A percentile compares a stretch with the other conserved stretches of the same genome.
Conservation (phyloP, 2,888 invertebrate genomes). For the Microctonus aethiopoides region DNA sequence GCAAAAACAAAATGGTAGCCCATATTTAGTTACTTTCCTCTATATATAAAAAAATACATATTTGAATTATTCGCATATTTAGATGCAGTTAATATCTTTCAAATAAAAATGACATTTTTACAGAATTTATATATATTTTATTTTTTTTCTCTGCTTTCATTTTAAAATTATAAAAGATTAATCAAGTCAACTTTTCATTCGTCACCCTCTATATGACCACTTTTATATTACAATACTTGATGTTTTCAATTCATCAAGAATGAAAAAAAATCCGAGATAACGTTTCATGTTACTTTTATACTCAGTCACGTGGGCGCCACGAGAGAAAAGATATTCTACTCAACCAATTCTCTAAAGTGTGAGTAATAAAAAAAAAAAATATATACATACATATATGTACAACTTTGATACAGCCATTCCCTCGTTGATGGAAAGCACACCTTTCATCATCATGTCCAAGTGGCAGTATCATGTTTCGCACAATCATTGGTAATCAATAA, state of each 20-base stretch:
- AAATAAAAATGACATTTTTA: not conserved
- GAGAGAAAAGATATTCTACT: not conserved
- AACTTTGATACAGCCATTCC: not conserved
- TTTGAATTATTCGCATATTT: too few relatives aligned
- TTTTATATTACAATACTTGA: not conserved
- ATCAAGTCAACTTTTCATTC: not conserved
- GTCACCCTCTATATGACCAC: not conserved
- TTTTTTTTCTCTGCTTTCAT: too few relatives aligned
- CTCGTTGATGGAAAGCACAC: not conserved
- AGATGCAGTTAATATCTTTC: too few relatives aligned
- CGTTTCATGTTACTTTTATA: conserved; percentile 9
- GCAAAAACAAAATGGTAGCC: too few relatives aligned
- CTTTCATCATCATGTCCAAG: conserved; percentile 3
- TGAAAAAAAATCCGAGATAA: conserved; percentile 1
- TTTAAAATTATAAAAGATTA: too few relatives aligned
- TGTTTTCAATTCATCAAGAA: not conserved
- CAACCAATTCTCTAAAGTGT: conserved; percentile 10
- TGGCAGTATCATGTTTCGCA: not conserved
- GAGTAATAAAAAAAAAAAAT: not conserved
- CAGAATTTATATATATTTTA: not conserved
- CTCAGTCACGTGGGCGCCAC: not conserved
- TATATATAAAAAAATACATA: too few relatives aligned
- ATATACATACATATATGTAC: too few relatives aligned
- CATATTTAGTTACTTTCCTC: too few relatives aligned
- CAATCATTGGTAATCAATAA: not conserved